phyloP scores from a whole-genome alignment of 1,140 invertebrate species.

The Pemphigus obesinymphae region DNA sequence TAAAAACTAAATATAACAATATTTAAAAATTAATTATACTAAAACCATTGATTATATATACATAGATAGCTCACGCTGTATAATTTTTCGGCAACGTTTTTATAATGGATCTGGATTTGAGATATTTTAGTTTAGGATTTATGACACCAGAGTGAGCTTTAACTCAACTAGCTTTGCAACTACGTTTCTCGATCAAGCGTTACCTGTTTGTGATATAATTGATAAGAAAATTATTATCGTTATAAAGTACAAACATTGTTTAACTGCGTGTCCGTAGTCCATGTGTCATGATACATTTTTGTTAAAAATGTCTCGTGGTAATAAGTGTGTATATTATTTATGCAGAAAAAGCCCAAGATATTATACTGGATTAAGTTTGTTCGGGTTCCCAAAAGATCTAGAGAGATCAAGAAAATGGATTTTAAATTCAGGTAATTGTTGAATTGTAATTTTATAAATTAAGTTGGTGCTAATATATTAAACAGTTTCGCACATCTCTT shows the following conservation, averaged over 20 bases:
- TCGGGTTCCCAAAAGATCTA: not conserved
- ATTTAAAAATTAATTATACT: too few species aligned
- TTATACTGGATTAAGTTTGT: not conserved
- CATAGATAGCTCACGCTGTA: not conserved
- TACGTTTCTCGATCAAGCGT: not conserved
- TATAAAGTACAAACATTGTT: too few species aligned
- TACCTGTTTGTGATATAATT: not conserved
- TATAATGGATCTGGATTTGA: not conserved
- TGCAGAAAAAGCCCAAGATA: not conserved
- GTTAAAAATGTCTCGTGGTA: too few species aligned
- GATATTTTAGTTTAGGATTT: not conserved
- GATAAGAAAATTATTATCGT: not conserved
- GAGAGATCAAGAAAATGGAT: not conserved
- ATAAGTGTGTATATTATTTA: not conserved
- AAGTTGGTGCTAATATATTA: too few species aligned
- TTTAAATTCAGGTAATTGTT: not conserved
- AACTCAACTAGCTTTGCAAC: not conserved
- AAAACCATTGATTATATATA: not conserved
- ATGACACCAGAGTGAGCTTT: not conserved
- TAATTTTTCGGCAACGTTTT: not conserved
- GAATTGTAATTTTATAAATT: too few species aligned
- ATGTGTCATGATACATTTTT: too few species aligned
- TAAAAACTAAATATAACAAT: too few species aligned
- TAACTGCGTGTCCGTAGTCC: too few species aligned
- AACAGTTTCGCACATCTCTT: too few species aligned